Evolutionary conservation across 2,888 invertebrate species (phyloP), one percentile per base, ranked within the genome.

Genomic region (Pegoplata infirma): DNA sequence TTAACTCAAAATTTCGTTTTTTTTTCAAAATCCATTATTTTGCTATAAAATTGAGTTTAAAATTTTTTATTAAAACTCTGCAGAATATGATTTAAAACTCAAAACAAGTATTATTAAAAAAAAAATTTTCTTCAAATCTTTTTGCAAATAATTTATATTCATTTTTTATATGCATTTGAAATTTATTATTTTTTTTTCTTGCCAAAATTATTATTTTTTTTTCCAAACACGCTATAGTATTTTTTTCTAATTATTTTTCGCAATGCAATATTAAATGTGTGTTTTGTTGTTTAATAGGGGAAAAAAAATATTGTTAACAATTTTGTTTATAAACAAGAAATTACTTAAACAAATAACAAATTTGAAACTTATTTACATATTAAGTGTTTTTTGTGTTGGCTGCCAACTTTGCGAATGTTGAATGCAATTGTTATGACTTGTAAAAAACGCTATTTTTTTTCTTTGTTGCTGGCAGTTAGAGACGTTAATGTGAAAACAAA

Each of bases 261-360:
- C 36, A 51, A 63, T 63, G 63, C 14, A n/a, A 49, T 40, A n/a
- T 12, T 12, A 40, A n/a, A 40, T 40, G 36, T 40, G 10, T n/a
- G 3, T 40, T 3, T 12, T 32, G 32, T 32, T 40, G 36, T 40
- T 40, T 40, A 40, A 40, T 40, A 40, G 1, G 2, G 12, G n/a
- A 36, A 12, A 36, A 69, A 28, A 64, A 53, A 69, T 66, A 74
- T 71, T 69, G 69, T 67, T 66, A 55, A 75, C 73, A 69, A 73
- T 73, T 76, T 68, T 51, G 68, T 61, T 74, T 56, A 56, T 74
- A 66, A 77, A 63, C 63, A 47, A 61, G 64, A 77, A 75, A 74
- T 75, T 76, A 71, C 80, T 68, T 78, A 80, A 80, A 66, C 72
- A 80, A 80, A 76, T 72, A 78, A 80, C 68, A 76, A 72, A 78